Percentiles rank a stretch among this genome's conserved stretches.
phyloP scores from a whole-genome alignment of 2,113 vertebrate genomes.

The Gnathochromis pfefferi region DNA sequence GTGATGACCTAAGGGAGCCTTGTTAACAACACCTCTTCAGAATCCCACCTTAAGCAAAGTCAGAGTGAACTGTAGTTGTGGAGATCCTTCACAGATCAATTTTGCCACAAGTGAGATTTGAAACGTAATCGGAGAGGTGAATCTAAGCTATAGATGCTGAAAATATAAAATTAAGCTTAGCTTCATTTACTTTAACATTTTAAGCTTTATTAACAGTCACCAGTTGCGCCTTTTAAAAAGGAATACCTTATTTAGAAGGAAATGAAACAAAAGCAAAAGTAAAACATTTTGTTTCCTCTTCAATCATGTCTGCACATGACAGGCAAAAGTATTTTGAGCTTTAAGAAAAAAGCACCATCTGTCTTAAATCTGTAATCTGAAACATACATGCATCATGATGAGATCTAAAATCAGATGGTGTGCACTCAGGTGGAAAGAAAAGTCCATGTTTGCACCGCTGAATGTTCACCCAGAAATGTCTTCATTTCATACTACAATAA shows the following conservation, averaged over 20 bases:
- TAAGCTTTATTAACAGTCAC: neutral
- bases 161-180: neutral
- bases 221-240: neutral
- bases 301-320: neutral
- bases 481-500: neutral
- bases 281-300: neutral
- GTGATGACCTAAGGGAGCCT: neutral
- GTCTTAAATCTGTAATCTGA: neutral
- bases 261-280: neutral
- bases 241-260: neutral
- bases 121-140: neutral
- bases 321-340: neutral
- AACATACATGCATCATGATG: neutral
- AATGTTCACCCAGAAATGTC: neutral
- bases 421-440: neutral
- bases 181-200: neutral
- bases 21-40: neutral
- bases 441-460: neutral
- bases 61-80: neutral
- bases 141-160: neutral
- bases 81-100: neutral
- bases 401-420: neutral
- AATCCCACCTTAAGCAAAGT: neutral
- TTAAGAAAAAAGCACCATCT: neutral
- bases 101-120: neutral